phyloP scores from a whole-genome alignment of 2,888 invertebrate species.

The Eulithis prunata region DNA sequence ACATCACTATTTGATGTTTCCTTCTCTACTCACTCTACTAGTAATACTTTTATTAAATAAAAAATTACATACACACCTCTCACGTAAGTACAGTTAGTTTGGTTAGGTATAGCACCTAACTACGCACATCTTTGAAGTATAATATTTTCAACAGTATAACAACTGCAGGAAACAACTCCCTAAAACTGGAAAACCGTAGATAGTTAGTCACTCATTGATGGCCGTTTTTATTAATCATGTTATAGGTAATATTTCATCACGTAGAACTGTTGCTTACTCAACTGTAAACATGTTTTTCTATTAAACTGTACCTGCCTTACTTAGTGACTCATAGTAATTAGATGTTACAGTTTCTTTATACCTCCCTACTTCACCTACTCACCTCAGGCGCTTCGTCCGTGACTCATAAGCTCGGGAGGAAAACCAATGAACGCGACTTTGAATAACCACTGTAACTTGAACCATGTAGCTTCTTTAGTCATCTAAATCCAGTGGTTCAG shows the following conservation, averaged over 20 bases:
- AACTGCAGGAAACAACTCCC: slow-evolving; percentile 8
- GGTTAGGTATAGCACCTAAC: too few relatives aligned
- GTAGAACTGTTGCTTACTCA: slow-evolving; percentile 30
- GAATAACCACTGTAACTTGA: slow-evolving; percentile 55
- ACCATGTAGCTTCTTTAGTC: slow-evolving; percentile 45
- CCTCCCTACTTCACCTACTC: slow-evolving; percentile 35
- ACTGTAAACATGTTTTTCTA: slow-evolving; percentile 45
- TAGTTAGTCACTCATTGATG: slow-evolving; percentile 25
- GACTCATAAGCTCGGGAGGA: slow-evolving; percentile 67
- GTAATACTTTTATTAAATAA: too few relatives aligned
- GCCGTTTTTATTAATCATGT: slow-evolving; percentile 28
- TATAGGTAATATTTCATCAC: slow-evolving; percentile 27
- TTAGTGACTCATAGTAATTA: slow-evolving; percentile 57
- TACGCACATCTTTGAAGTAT: too few relatives aligned
- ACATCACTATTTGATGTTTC: too few relatives aligned
- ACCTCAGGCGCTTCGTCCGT: slow-evolving; percentile 52
- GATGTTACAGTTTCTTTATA: slow-evolving; percentile 60
- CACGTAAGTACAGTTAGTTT: too few relatives aligned
- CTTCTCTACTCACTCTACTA: too few relatives aligned
- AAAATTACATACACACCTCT: too few relatives aligned
- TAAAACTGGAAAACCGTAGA: slow-evolving; percentile 29
- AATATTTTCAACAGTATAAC: neutral
- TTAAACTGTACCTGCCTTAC: slow-evolving; percentile 5
- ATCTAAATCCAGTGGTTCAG: neutral
- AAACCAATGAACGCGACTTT: slow-evolving; percentile 57